Conservation (phyloP, 2,888 invertebrate genomes). For the Chrysodeixis includens region DNA sequence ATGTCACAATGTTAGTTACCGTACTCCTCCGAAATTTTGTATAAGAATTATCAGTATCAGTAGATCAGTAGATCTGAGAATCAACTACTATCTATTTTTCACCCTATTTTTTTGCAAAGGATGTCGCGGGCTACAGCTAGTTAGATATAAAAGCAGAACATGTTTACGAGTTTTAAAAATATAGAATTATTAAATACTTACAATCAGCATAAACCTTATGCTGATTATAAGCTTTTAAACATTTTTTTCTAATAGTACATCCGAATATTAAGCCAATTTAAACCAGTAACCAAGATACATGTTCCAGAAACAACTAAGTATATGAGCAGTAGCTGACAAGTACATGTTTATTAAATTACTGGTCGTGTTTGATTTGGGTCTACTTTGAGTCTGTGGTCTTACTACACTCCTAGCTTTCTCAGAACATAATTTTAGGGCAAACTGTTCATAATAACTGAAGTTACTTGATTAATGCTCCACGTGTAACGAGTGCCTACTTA, state of each 20-base stretch:
- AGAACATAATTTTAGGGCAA: not conserved
- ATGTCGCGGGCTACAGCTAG: too few relatives aligned
- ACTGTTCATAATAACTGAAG: not conserved
- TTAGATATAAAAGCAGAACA: too few relatives aligned
- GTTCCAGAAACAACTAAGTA: slow-evolving; percentile 9
- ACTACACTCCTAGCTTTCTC: not conserved
- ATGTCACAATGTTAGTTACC: too few relatives aligned
- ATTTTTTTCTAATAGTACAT: not conserved
- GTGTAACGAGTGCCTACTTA: slow-evolving; percentile 2
- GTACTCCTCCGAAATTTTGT: too few relatives aligned
- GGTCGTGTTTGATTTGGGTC: slow-evolving; percentile 46
- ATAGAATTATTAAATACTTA: too few relatives aligned
- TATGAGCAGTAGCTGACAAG: slow-evolving; percentile 16
- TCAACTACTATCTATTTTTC: too few relatives aligned
- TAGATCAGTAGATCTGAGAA: too few relatives aligned
- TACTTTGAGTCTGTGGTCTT: slow-evolving; percentile 33
- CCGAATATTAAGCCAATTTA: not conserved
- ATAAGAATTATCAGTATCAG: too few relatives aligned
- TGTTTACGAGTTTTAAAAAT: too few relatives aligned
- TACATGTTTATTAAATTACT: slow-evolving; percentile 46
- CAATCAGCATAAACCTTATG: too few relatives aligned
- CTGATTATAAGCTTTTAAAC: too few relatives aligned
- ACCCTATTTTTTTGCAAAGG: too few relatives aligned
- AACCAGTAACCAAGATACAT: not conserved
- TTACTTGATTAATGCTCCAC: slow-evolving; percentile 3